Percentiles rank a stretch among this genome's conserved stretches.
These are phyloP conservation scores for Parnassius smintheus DNA, from an alignment of 2,888 invertebrate species.

Conservation along the genomic window DNA sequence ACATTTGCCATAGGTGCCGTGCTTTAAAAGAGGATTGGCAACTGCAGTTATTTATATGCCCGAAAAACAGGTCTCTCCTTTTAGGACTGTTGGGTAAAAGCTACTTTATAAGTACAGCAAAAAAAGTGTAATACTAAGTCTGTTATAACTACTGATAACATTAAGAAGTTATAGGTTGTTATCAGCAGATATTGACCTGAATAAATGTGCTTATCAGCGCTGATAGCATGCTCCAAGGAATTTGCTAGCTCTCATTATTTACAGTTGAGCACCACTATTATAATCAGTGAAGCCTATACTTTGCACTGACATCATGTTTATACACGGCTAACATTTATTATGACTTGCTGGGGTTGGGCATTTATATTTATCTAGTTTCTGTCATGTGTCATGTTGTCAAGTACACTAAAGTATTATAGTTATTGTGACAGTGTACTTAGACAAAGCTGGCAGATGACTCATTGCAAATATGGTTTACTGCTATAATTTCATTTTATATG, in stretches of 20 bases:
- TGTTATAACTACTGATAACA: slow-evolving; percentile 16
- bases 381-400: neutral
- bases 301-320: slow-evolving; percentile 17
- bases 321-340: slow-evolving; percentile 1
- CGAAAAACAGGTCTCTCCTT: no score
- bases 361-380: slow-evolving; percentile 14
- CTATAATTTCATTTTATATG: no score
- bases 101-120: neutral
- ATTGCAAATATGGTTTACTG: no score
- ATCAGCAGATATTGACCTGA: slow-evolving; percentile 74
- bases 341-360: slow-evolving; percentile 2
- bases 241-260: slow-evolving; percentile 40
- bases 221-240: slow-evolving; percentile 41
- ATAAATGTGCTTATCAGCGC: slow-evolving; percentile 59
- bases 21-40: no score
- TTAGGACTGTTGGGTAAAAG: no score
- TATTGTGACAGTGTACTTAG: no score
- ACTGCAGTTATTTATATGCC: no score
- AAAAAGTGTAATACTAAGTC: neutral
- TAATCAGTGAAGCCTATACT: slow-evolving; percentile 36
- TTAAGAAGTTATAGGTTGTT: slow-evolving; percentile 39
- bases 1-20: no score
- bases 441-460: no score
- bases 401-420: slow-evolving; percentile 2
- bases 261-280: slow-evolving; percentile 45